Conservation (phyloP, 2,113 vertebrate genomes). For the Bubalus kerabau region DNA sequence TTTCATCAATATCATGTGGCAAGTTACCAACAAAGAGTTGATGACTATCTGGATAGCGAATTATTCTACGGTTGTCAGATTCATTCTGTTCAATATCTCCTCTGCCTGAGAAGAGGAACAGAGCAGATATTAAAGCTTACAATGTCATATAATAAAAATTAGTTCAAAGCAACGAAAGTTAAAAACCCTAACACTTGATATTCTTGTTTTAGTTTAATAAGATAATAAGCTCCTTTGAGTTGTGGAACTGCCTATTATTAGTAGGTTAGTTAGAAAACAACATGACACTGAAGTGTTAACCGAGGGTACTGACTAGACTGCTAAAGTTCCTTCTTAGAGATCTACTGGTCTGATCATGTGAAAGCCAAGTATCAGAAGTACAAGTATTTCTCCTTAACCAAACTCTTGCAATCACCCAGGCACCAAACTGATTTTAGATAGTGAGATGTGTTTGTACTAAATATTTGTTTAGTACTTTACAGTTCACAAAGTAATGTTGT, state of each 20-base stretch:
- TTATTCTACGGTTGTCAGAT: conserved; percentile 88
- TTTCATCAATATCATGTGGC: conserved; percentile 94
- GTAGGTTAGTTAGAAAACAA: conserved; percentile 8
- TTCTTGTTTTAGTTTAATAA: conserved; percentile 24
- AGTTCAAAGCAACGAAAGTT: conserved; percentile 25
- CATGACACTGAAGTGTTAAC: neutral
- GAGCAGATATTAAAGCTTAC: neutral
- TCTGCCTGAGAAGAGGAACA: conserved; percentile 79
- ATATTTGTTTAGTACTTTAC: neutral
- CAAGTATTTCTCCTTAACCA: conserved; percentile 6
- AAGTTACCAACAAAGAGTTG: conserved; percentile 97
- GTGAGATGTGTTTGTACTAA: neutral
- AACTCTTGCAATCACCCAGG: neutral
- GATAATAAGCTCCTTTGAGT: neutral
- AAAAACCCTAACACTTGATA: neutral
- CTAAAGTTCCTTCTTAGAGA: neutral
- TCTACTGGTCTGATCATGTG: neutral
- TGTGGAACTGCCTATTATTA: neutral
- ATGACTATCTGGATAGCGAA: conserved; percentile 94
- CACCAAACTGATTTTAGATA: neutral
- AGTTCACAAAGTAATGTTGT: neutral
- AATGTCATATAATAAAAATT: neutral
- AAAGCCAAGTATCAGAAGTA: neutral
- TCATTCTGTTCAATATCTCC: conserved; percentile 89
- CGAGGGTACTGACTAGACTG: neutral